Evolutionary conservation across 2,113 vertebrate genomes (phyloP).

Genomic region (Pelusios castaneus): DNA sequence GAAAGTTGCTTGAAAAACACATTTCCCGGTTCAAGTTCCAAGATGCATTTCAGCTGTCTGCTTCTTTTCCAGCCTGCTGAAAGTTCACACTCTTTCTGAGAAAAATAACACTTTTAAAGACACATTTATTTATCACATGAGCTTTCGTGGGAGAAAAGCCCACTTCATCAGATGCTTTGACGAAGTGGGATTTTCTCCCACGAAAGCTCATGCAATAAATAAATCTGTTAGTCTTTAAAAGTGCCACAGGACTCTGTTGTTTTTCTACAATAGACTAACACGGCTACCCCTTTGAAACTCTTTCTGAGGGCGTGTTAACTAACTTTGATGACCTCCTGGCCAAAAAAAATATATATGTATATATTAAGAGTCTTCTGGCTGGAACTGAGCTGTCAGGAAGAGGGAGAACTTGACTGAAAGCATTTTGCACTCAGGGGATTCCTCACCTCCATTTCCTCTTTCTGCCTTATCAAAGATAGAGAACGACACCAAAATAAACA

Average conservation of each 20-base stretch:
- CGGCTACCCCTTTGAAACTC: no score
- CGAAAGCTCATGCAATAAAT: conserved; percentile 17
- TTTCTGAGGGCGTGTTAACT: conserved; percentile 62
- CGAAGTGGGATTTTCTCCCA: no score
- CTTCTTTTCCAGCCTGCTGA: conserved; percentile 56
- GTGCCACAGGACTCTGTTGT: no score
- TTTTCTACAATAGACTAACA: no score
- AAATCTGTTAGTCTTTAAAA: no score
- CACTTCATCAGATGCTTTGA: no score
- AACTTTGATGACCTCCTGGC: conserved; percentile 63
- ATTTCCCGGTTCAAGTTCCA: conserved; percentile 28
- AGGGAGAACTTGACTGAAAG: conserved; percentile 72
- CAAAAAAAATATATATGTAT: conserved; percentile 68
- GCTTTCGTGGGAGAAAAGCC: no score
- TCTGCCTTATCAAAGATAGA: conserved; percentile 64
- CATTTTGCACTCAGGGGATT: conserved; percentile 70
- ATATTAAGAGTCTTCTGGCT: conserved; percentile 72
- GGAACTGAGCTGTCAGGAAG: conserved; percentile 74
- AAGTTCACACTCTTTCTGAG: conserved; percentile 40
- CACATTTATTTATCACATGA: no score
- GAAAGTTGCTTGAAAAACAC: background rate
- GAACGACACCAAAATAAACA: conserved; percentile 64
- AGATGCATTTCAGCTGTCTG: conserved; percentile 68
- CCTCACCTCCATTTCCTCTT: conserved; percentile 56
- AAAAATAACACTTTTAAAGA: no score